Conservation (phyloP, 2,888 invertebrate species). For the Meteorus cinctellus region DNA sequence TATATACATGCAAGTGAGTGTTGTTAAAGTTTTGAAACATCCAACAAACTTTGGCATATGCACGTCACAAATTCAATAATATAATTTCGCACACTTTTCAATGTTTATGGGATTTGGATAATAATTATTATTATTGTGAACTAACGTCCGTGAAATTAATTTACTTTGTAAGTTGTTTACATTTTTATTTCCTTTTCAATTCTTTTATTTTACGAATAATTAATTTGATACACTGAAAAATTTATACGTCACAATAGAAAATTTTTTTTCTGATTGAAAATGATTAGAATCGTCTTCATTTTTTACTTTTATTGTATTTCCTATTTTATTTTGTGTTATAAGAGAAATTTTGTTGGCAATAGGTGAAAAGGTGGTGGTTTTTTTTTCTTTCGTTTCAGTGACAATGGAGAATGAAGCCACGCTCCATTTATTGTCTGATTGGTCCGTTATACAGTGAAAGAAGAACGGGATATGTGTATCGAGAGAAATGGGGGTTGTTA, state of each 20-base stretch:
- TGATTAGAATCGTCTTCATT: neutral
- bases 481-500: conserved; percentile 42
- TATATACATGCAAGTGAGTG: neutral
- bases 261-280: neutral
- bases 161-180: conserved; percentile 23
- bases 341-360: too few species aligned
- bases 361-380: too few species aligned
- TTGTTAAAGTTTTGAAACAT: conserved; percentile 12
- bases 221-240: neutral
- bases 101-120: conserved; percentile 7
- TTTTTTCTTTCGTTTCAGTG: too few species aligned
- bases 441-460: neutral
- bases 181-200: neutral
- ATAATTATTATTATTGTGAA: neutral
- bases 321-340: neutral
- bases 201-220: neutral
- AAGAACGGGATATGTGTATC: neutral
- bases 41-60: conserved; percentile 13
- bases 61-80: conserved; percentile 26
- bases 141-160: conserved; percentile 26
- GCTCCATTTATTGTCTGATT: conserved; percentile 3
- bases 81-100: conserved; percentile 19
- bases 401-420: neutral
- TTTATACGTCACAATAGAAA: neutral
- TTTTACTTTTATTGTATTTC: neutral